These are phyloP conservation scores for Sceloporus undulatus DNA, from an alignment of 2,113 vertebrate genomes.

Conservation along the genomic window DNA sequence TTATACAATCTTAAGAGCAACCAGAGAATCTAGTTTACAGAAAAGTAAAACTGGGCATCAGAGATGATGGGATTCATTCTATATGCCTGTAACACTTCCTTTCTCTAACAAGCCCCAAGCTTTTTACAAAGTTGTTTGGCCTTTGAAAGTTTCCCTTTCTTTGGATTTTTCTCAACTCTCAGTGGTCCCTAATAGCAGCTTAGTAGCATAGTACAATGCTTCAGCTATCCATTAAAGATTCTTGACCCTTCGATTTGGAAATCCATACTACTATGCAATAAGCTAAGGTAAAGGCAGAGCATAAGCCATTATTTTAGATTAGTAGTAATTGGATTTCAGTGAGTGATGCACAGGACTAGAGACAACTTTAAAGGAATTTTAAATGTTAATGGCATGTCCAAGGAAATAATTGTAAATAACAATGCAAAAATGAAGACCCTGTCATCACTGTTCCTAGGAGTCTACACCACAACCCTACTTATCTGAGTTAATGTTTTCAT, in stretches of 20 bases:
- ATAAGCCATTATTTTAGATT: neutral
- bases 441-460: neutral
- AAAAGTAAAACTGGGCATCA: too few species aligned
- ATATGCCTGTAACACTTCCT: neutral
- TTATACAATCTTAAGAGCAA: too few species aligned
- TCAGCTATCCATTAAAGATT: neutral
- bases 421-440: neutral
- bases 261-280: neutral
- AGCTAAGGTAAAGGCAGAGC: neutral
- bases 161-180: neutral
- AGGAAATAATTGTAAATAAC: constrained; percentile 10
- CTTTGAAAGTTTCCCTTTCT: neutral
- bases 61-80: too few species aligned
- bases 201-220: neutral
- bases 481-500: too few species aligned
- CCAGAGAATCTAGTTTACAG: too few species aligned
- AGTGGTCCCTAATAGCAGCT: neutral
- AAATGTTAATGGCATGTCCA: neutral
- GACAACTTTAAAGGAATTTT: neutral
- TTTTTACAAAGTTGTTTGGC: neutral
- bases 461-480: neutral
- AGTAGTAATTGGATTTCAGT: neutral
- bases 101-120: neutral
- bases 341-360: neutral
- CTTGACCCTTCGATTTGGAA: neutral